phyloP scores from a whole-genome alignment of 2,113 vertebrate genomes.

The Ochotona curzoniae region DNA sequence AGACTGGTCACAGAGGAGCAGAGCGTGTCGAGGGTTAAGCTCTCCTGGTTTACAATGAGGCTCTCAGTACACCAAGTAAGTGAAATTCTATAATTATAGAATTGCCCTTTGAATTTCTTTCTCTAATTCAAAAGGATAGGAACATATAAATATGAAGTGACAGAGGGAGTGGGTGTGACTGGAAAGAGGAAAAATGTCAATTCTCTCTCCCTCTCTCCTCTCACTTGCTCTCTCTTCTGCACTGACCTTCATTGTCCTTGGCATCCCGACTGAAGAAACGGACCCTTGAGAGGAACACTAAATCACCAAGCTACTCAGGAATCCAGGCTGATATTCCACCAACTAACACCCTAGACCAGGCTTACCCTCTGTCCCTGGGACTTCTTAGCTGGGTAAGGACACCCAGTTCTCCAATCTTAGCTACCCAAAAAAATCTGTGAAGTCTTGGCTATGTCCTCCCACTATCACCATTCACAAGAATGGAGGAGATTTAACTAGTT shows the following conservation, averaged over 20 bases:
- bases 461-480: background rate
- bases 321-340: background rate
- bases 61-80: background rate
- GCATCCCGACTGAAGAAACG: constrained; percentile 1
- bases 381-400: background rate
- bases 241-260: background rate
- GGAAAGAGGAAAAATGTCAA: background rate
- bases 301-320: constrained; percentile 17
- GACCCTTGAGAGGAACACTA: background rate
- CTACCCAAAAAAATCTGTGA: background rate
- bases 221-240: background rate
- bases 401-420: background rate
- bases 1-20: background rate
- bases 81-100: background rate
- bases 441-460: background rate
- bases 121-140: background rate
- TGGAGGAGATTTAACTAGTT: background rate
- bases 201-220: background rate
- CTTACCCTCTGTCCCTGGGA: background rate
- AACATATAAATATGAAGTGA: background rate
- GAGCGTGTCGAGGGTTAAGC: background rate
- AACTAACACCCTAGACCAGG: background rate
- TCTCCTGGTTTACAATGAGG: background rate
- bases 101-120: constrained; percentile 4
- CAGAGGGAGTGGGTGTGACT: background rate